Conservation (phyloP, 1,140 invertebrate genomes). For the Aphis craccivora region DNA sequence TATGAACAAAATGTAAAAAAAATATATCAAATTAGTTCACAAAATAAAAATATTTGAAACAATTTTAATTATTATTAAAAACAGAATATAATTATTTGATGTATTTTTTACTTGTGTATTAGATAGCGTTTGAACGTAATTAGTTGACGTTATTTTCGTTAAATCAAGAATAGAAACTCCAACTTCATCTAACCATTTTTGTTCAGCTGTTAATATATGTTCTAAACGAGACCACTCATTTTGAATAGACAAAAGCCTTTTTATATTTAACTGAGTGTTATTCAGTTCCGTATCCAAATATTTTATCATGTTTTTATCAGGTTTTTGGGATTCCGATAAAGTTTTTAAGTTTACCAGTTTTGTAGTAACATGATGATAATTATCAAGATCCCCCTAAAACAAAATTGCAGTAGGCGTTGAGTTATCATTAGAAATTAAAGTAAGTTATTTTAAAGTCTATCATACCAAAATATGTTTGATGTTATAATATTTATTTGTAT, state of each 20-base stretch:
- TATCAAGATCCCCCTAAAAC: constrained; percentile 27
- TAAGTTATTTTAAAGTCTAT: neutral
- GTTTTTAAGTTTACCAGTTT: neutral
- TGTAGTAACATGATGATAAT: neutral
- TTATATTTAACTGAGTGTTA: neutral
- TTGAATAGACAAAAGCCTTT: neutral
- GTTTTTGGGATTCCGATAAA: neutral
- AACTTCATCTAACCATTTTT: constrained; percentile 24
- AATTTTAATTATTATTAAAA: neutral
- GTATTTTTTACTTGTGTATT: neutral
- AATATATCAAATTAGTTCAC: neutral
- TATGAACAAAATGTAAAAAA: neutral
- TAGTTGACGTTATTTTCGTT: neutral
- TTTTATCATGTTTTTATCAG: neutral
- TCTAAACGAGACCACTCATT: constrained; percentile 31
- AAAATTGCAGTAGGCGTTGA: neutral
- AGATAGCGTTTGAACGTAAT: neutral
- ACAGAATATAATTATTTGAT: neutral
- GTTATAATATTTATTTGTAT: neutral
- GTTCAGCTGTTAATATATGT: neutral
- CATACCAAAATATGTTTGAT: constrained; percentile 31
- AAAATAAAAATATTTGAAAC: neutral
- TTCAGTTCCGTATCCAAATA: neutral
- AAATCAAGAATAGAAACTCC: neutral
- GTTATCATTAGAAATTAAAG: neutral